Evolutionary conservation across 2,113 vertebrate species (phyloP).

Genomic region (Marmota monax): DNA sequence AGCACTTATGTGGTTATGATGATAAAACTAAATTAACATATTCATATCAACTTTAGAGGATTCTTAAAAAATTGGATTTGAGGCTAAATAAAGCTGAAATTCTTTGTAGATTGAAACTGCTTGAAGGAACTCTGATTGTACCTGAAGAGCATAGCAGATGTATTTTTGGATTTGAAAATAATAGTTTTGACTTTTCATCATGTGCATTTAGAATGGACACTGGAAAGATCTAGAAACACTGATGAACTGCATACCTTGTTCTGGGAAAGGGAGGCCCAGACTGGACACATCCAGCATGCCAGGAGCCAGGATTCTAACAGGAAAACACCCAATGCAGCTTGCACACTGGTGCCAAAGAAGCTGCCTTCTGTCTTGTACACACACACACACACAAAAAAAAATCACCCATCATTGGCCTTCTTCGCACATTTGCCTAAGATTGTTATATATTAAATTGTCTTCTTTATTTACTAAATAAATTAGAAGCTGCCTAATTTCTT

Average conservation of each 20-base stretch:
- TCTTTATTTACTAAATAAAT: slow-evolving; percentile 55
- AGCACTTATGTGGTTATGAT: slow-evolving; percentile 77
- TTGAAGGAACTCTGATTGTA: slow-evolving; percentile 63
- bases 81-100: slow-evolving; percentile 60
- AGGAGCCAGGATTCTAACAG: neutral
- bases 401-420: neutral
- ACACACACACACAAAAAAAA: neutral
- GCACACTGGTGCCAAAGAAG: neutral
- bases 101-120: slow-evolving; percentile 65
- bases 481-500: slow-evolving; percentile 1
- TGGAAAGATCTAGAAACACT: neutral
- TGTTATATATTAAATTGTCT: neutral
- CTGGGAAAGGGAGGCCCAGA: neutral
- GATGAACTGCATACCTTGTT: neutral
- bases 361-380: neutral
- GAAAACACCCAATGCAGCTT: neutral
- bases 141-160: slow-evolving; percentile 53
- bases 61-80: slow-evolving; percentile 71
- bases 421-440: neutral
- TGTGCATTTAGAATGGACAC: slow-evolving; percentile 5
- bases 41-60: slow-evolving; percentile 68
- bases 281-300: accelerated
- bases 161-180: slow-evolving; percentile 53
- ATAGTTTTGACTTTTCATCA: slow-evolving; percentile 46
- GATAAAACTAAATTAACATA: slow-evolving; percentile 81